These are phyloP conservation scores for Drosophila ercepeae DNA, from an alignment of 1,140 invertebrate species.

Conservation along the genomic window DNA sequence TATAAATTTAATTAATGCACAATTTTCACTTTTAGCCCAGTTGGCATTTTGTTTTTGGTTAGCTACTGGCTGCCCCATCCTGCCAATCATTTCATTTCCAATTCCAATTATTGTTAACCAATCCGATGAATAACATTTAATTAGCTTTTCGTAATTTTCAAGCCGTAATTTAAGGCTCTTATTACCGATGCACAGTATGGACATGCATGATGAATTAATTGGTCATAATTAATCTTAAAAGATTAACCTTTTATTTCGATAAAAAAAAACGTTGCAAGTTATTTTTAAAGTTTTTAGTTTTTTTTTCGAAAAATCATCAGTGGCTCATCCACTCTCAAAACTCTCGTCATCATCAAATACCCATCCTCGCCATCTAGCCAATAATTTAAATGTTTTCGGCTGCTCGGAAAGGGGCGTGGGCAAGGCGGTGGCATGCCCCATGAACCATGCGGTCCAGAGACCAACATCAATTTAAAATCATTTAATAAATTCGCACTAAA, in stretches of 20 bases:
- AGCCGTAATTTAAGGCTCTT: constrained; percentile 1
- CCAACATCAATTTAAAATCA: constrained; percentile 79
- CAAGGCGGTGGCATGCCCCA: too few relatives aligned
- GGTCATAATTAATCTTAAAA: too few relatives aligned
- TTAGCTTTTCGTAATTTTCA: constrained; percentile 49
- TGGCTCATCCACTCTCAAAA: constrained; percentile 12
- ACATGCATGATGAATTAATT: not conserved
- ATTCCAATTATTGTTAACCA: constrained; percentile 26
- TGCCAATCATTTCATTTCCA: not conserved
- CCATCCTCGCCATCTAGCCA: constrained; percentile 17
- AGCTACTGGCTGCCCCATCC: not conserved
- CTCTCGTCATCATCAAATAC: constrained; percentile 31
- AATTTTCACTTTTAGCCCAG: constrained; percentile 69
- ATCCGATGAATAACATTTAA: constrained; percentile 71
- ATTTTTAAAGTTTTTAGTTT: not conserved
- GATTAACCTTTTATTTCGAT: too few relatives aligned
- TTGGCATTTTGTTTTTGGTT: constrained; percentile 47
- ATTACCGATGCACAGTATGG: too few relatives aligned
- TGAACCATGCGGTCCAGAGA: constrained; percentile 29
- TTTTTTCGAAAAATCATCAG: too few relatives aligned
- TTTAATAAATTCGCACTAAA: constrained; percentile 82
- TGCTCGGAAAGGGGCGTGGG: too few relatives aligned
- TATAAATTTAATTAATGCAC: constrained; percentile 76
- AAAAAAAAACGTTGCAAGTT: too few relatives aligned
- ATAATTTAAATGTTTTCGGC: constrained; percentile 30